Evolutionary conservation across 2,113 vertebrate species (phyloP).

Genomic region (Bos indicus): DNA sequence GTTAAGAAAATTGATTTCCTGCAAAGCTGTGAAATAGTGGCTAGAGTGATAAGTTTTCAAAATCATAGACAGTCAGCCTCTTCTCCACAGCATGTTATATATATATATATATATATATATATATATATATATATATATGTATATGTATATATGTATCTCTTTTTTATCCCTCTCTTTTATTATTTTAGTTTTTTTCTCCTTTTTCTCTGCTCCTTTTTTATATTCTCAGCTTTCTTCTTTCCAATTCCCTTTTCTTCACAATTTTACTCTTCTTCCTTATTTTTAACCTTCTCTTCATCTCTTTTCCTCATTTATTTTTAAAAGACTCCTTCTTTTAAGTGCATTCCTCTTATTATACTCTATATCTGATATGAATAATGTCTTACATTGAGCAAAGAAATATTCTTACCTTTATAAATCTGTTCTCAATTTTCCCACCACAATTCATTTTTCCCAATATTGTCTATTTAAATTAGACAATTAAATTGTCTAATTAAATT

Average conservation of each 20-base stretch:
- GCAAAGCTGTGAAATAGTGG: not conserved
- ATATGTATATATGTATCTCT: not conserved
- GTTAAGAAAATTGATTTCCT: not conserved
- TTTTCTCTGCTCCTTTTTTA: not conserved
- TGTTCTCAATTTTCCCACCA: not conserved
- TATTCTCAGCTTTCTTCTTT: not conserved
- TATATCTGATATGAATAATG: not conserved
- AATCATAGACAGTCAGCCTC: not conserved
- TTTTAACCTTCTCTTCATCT: not conserved
- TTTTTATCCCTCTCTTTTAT: not conserved
- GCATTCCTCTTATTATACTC: not conserved
- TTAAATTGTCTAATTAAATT: not conserved
- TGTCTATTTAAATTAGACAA: not conserved
- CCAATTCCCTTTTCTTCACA: not conserved
- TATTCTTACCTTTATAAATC: not conserved
- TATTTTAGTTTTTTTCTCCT: not conserved
- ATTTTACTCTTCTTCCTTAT: not conserved
- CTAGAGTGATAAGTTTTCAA: not conserved
- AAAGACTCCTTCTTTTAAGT: not conserved
- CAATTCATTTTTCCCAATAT: not conserved
- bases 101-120: not conserved
- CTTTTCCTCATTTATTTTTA: not conserved
- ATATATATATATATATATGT: not conserved
- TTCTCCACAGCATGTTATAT: not conserved
- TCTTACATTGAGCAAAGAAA: not conserved